A percentile compares a stretch with the other conserved stretches of the same genome.
phyloP scores from a whole-genome alignment of 2,888 invertebrate species.

The Tipula unca region DNA sequence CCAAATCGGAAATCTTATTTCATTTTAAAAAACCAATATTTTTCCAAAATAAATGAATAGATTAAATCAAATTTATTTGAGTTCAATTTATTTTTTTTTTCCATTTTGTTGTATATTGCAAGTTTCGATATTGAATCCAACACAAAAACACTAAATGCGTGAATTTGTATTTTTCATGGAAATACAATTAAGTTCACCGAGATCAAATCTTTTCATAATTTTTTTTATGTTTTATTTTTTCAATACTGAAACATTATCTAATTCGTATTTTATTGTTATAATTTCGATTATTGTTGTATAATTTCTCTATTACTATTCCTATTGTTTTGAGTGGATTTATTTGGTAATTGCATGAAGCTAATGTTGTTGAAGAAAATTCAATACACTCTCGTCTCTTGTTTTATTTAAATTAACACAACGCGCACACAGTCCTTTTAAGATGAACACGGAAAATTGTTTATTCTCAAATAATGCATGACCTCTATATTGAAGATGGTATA shows the following conservation, averaged over 20 bases:
- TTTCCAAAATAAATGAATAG: not conserved
- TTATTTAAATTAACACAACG: not conserved
- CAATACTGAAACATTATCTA: not conserved
- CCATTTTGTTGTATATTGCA: not conserved
- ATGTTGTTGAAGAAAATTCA: not conserved
- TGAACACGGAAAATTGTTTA: not conserved
- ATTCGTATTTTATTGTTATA: not conserved
- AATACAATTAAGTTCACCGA: not conserved
- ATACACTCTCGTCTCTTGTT: not conserved
- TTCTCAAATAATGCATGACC: not conserved
- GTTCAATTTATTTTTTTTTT: not conserved
- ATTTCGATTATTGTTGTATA: not conserved
- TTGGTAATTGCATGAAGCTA: not conserved
- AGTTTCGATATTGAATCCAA: not conserved
- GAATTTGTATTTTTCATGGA: slow-evolving; percentile 8
- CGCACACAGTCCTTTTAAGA: not conserved
- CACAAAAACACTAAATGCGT: not conserved
- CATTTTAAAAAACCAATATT: not conserved
- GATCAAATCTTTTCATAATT: not conserved
- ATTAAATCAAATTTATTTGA: not conserved
- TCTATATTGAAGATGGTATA: not conserved
- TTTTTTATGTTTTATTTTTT: not conserved
- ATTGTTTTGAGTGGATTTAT: not conserved
- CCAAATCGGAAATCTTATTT: not conserved
- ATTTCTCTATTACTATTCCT: not conserved